Percentiles rank a stretch among this genome's conserved stretches.
Evolutionary conservation across 2,113 vertebrate genomes (phyloP).

Genomic region (Scatophagus argus): DNA sequence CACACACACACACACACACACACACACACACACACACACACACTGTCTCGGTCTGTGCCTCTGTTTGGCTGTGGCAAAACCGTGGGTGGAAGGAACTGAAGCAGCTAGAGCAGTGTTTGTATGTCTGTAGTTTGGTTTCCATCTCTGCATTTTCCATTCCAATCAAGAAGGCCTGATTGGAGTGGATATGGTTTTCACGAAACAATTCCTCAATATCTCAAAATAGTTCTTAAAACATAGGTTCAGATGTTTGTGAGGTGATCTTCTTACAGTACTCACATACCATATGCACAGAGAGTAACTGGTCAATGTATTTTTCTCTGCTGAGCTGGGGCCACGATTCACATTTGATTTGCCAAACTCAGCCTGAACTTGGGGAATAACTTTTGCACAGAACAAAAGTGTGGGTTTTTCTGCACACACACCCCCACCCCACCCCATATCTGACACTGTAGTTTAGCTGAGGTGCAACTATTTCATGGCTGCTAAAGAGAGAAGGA

Average conservation of each 20-base stretch:
- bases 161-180: conserved; percentile 1
- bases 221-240: not conserved
- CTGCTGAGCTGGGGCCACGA: not conserved
- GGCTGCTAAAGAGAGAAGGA: no score
- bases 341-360: not conserved
- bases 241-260: not conserved
- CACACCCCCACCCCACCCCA: no score
- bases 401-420: not conserved
- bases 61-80: conserved; percentile 18
- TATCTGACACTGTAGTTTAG: not conserved
- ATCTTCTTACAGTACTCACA: not conserved
- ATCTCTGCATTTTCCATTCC: conserved; percentile 42
- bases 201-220: conserved; percentile 13
- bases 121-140: conserved; percentile 25
- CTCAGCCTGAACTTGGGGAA: not conserved
- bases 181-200: conserved; percentile 2
- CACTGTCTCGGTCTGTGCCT: conserved; percentile 39
- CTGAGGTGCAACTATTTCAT: not conserved
- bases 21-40: conserved; percentile 55
- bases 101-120: conserved; percentile 17
- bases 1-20: no score
- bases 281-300: not conserved
- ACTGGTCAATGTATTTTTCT: not conserved
- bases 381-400: not conserved
- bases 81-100: conserved; percentile 27